Evolutionary conservation across 2,113 vertebrate genomes (phyloP), one percentile per base, ranked within the genome.

Genomic region (Hemiprocne comata): DNA sequence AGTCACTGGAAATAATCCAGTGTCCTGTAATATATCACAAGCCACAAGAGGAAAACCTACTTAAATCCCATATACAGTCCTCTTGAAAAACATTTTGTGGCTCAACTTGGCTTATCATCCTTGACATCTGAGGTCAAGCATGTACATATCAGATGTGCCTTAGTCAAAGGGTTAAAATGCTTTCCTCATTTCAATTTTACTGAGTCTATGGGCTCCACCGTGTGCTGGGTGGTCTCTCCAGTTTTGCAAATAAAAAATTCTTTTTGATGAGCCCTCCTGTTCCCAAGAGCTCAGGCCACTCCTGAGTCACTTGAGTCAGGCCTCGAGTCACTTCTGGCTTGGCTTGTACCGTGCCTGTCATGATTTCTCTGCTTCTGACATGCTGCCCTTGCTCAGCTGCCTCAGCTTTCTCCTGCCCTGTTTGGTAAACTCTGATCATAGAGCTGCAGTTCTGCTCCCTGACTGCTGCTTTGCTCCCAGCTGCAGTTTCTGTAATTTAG

Each of bases 111-210:
- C 26, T 85, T 31, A 21, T 48, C 33, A 57, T 18, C 7, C 24
- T 28, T n/a, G 15, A n/a, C 51, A 50, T 19, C 72, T 36, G 36
- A 54, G 19, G 11, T 66, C 46, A 66, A 73, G 31, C 72, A 21
- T 0, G 0, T 46, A n/a, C 25, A 71, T 69, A 17, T 51, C 74
- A 42, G 23, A 26, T 1, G 1, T 1, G 2, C 16, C 31, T n/a
- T 28, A 65, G n/a, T 29, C 16, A n/a, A 65, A 65, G 24, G 8
- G 13, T 60, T 65, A 40, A 93, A 92, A 18, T 65, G 21, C 18
- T 70, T 92, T 75, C 24, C 13, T 36, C 19, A 13, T 34, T 38
- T 65, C 6, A 25, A 25, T 38, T 42, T 69, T 42, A 69, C 25
- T 2, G 19, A 26, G 18, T 17, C 13, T 29, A 1, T 2, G 11